Base-by-base conservation (phyloP, 2,797 vertebrate species). In the Todus mexicanus region DNA sequence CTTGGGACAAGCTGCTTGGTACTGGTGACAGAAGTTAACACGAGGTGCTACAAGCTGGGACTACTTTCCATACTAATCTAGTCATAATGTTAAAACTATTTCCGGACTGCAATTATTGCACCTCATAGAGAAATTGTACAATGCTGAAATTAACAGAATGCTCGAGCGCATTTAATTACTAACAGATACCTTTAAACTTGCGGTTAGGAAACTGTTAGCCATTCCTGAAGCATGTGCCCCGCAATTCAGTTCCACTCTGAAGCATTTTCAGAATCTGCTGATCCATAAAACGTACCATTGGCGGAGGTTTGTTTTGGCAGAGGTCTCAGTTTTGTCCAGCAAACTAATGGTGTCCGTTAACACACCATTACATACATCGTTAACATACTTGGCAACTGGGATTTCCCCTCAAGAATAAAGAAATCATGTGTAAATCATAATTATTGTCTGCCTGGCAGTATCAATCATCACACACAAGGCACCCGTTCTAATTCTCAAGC, bases 331-430 rank as follows among this genome's bases (percentile, higher is more conserved):
- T 97, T 96, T 96, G 97, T 97, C 97, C 97, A 95, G 94, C 94
- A 90, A 91, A 71, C 88, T 98, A 98, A 98, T 96, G 94, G 45
- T 97, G 95, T 86, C 73, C 95, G 95, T 98, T 98, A 98, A 97
- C 97, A 98, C 97, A 87, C 97, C 97, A 97, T 98, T 98, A 97
- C 96, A 95, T 96, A 96, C 94, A 76, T 97, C 96, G 76, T 98
- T 98, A 98, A 98, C 97, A 97, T 97, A 96, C 93, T 95, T 97
- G 96, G 97, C 97, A 98, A 97, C 94, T 97, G 97, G 97, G 97
- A 97, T 93, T 97, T 96, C 50, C 75, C 83, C 96, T 96, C 95
- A 95, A 97, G 96, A 96, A 96, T 93, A 96, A 92, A 97, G 95
- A 97, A 97, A 91, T 93, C 37, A 11, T n/a, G 84, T 94, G 93